Evolutionary conservation across 2,888 invertebrate genomes (phyloP).

Genomic region (Stenotaenia linearis): DNA sequence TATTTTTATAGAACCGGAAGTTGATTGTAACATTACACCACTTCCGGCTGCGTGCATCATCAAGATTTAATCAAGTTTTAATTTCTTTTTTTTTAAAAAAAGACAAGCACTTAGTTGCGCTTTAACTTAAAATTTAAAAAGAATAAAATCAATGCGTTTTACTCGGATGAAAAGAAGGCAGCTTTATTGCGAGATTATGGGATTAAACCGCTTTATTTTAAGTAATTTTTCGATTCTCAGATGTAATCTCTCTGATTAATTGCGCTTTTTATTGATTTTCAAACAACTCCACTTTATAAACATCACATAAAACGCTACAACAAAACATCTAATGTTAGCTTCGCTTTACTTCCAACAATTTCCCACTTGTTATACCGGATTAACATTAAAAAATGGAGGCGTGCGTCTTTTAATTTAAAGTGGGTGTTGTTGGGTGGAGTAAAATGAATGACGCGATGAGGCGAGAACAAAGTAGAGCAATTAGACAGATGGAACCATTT

Average conservation of each 20-base stretch:
- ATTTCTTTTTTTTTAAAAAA: too few species aligned
- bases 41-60: too few species aligned
- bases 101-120: too few species aligned
- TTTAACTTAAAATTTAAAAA: background rate
- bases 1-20: too few species aligned
- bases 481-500: background rate
- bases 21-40: too few species aligned
- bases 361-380: background rate
- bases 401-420: background rate
- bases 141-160: background rate
- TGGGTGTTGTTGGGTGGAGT: slow-evolving; percentile 4
- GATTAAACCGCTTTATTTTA: background rate
- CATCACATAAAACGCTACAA: too few species aligned
- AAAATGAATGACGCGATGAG: background rate
- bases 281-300: background rate
- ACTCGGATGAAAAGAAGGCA: background rate
- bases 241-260: background rate
- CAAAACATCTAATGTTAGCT: too few species aligned
- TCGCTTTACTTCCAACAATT: too few species aligned
- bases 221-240: background rate
- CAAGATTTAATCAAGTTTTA: too few species aligned
- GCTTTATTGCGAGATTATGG: background rate
- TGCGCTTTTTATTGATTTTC: background rate
- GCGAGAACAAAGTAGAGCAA: background rate
- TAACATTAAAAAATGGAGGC: background rate